These are phyloP conservation scores for Sus cebifrons DNA, from an alignment of 2,797 vertebrate species.

Conservation along the genomic window DNA sequence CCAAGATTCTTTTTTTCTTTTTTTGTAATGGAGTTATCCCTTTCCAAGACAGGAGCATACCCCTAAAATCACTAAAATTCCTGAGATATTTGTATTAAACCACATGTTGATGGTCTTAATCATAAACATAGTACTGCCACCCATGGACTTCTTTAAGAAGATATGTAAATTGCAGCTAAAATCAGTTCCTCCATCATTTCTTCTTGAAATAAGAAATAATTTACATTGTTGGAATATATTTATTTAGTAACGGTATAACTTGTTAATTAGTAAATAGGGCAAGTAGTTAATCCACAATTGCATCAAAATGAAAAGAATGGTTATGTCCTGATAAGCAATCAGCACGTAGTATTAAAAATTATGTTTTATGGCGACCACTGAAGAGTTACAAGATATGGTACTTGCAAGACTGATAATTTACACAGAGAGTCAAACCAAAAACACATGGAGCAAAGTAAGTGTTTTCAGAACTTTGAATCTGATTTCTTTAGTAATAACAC, in stretches of 20 bases:
- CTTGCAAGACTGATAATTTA: not conserved
- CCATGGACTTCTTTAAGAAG: not conserved
- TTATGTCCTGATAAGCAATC: not conserved
- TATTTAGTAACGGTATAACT: not conserved
- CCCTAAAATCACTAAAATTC: constrained; percentile 38
- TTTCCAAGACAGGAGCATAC: constrained; percentile 7
- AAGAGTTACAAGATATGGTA: not conserved
- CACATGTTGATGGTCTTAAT: not conserved
- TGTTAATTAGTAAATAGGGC: not conserved
- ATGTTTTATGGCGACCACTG: not conserved
- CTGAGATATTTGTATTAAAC: not conserved
- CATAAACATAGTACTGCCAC: not conserved
- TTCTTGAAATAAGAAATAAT: constrained; percentile 20
- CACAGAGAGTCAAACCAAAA: not conserved
- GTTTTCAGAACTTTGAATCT: not conserved
- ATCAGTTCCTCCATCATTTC: constrained; percentile 22
- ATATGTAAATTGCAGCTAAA: not conserved
- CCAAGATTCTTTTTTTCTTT: not conserved
- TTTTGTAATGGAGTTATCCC: not conserved
- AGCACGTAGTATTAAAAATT: not conserved
- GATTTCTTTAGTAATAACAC: not conserved
- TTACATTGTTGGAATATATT: constrained; percentile 36
- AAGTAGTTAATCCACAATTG: not conserved
- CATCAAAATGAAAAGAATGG: not conserved
- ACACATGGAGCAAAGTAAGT: not conserved